Evolutionary conservation across 2,797 vertebrate species (phyloP), one percentile per base, ranked within the genome.

Genomic region (Intellagama lesueurii): DNA sequence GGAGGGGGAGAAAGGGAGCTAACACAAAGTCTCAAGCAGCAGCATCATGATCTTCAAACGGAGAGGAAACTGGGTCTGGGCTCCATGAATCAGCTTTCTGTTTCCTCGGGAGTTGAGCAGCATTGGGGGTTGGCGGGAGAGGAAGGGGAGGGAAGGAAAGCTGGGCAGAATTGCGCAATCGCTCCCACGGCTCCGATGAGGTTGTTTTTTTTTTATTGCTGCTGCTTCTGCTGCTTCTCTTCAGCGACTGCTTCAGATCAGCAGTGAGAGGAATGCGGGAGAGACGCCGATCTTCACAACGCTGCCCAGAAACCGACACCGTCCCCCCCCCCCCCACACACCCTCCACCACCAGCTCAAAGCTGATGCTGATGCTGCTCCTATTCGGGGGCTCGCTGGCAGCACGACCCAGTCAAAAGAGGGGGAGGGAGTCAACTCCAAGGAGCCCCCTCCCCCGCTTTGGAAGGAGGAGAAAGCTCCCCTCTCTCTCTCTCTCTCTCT

Each of bases 51-150:
- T 96, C 95, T 94, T 94, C 95, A 91, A 88, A 88, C 91, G 90
- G 91, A 81, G 88, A 90, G 92, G 93, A 91, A 28, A 92, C 94
- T 83, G 88, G 93, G 86, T 87, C 93, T 94, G 94, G 94, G 93
- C 96, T 95, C 97, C 97, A 97, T 97, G 96, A 96, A 97, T 96
- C 97, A 95, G 96, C 96, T 94, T 91, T 96, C 95, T 95, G 93
- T 91, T 84, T 93, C 92, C 91, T 88, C 92, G 90, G 81, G 93
- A 93, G 93, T 90, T 86, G 92, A 88, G 89, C 91, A 89, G 90
- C 82, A 56, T 70, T 40, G 24, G 86, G 17, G 70, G 35, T 30
- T 2, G 70, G 76, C 47, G 77, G 83, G 56, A 91, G 66, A 83
- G 88, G 92, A 30, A 70, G 2, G 66, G 83, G 69, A 68, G 60